A percentile compares a stretch with the other conserved stretches of the same genome.
phyloP scores from a whole-genome alignment of 2,888 invertebrate genomes.

The Baronia brevicornis region DNA sequence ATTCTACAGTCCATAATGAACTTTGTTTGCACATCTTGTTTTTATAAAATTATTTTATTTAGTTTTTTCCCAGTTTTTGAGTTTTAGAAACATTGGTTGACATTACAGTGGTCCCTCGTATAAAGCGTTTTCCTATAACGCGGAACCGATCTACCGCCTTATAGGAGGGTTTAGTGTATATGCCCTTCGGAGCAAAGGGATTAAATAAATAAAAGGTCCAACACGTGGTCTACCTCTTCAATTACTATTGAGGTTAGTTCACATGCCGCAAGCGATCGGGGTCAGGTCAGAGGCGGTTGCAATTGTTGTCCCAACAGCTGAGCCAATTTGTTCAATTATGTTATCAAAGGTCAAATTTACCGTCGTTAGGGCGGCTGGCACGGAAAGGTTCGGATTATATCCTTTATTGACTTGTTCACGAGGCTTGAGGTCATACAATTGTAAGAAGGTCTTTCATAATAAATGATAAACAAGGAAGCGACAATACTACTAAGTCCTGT shows the following conservation, averaged over 20 bases:
- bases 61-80: too few relatives aligned
- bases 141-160: too few relatives aligned
- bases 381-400: slow-evolving; percentile 6
- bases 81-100: too few relatives aligned
- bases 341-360: slow-evolving; percentile 15
- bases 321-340: slow-evolving; percentile 17
- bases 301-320: slow-evolving; percentile 17
- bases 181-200: slow-evolving; percentile 1
- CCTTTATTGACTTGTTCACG: slow-evolving; percentile 11
- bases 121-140: too few relatives aligned
- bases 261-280: slow-evolving; percentile 7
- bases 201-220: neutral
- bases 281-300: slow-evolving; percentile 6
- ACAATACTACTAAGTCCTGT: too few relatives aligned
- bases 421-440: slow-evolving; percentile 4
- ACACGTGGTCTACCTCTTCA: neutral
- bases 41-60: too few relatives aligned
- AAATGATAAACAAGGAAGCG: too few relatives aligned
- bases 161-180: too few relatives aligned
- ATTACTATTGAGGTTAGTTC: neutral
- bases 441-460: too few relatives aligned
- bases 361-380: slow-evolving; percentile 6
- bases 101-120: too few relatives aligned
- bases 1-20: too few relatives aligned
- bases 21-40: too few relatives aligned